phyloP scores from a whole-genome alignment of 2,797 vertebrate species.

The Xenopus petersii region DNA sequence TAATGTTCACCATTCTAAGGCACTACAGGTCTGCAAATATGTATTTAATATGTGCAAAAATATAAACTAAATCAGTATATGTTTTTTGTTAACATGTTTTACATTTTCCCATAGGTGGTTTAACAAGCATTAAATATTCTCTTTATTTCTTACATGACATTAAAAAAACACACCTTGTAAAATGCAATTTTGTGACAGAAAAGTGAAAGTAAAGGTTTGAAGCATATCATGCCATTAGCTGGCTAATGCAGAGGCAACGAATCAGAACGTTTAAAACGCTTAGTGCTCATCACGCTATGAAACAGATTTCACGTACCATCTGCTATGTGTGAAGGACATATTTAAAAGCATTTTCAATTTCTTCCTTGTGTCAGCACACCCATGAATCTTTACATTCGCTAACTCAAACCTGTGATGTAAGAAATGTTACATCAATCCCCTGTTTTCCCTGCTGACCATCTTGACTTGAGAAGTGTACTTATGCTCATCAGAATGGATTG shows the following conservation, averaged over 20 bases:
- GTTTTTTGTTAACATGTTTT: too few relatives aligned
- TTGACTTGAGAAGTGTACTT: constrained; percentile 33
- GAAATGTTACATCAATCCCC: constrained; percentile 42
- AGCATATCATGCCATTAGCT: constrained; percentile 46
- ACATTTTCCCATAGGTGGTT: too few relatives aligned
- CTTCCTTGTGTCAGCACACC: constrained; percentile 50
- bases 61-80: too few relatives aligned
- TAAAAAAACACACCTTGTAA: neutral
- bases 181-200: neutral
- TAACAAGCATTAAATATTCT: too few relatives aligned
- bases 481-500: constrained; percentile 10
- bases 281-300: constrained; percentile 45
- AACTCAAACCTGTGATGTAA: constrained; percentile 50
- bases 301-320: constrained; percentile 59
- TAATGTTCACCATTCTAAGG: too few relatives aligned
- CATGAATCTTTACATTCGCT: constrained; percentile 49
- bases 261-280: constrained; percentile 51
- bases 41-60: too few relatives aligned
- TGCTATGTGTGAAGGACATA: constrained; percentile 58
- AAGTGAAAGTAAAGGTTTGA: constrained; percentile 20
- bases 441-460: constrained; percentile 39
- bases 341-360: constrained; percentile 44
- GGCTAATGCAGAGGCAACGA: constrained; percentile 47
- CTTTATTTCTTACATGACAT: too few relatives aligned
- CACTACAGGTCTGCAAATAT: too few relatives aligned